phyloP scores from a whole-genome alignment of 2,888 invertebrate species.

The Scaptomyza tumidula region DNA sequence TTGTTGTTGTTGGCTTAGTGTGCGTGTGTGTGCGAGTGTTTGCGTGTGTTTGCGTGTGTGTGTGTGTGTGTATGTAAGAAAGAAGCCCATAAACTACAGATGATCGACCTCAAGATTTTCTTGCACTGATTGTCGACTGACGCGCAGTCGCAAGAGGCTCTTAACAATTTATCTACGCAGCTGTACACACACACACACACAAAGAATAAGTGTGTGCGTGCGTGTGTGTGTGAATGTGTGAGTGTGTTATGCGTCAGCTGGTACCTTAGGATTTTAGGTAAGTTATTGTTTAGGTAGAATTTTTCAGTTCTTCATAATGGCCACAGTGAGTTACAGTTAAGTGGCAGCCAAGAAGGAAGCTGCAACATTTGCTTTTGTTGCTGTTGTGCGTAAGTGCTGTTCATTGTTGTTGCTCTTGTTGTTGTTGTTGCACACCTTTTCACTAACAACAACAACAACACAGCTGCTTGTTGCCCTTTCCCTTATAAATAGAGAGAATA shows the following conservation, averaged over 20 bases:
- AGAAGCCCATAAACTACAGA: slow-evolving; percentile 81
- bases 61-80: slow-evolving; percentile 24
- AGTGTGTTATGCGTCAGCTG: slow-evolving; percentile 54
- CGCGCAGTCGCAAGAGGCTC: slow-evolving; percentile 13
- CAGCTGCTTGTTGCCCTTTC: slow-evolving; percentile 21
- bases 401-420: slow-evolving; percentile 66
- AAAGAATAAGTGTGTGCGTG: too few species aligned
- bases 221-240: slow-evolving; percentile 27
- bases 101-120: slow-evolving; percentile 79
- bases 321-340: slow-evolving; percentile 77
- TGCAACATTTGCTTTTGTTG: slow-evolving; percentile 68
- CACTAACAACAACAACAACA: slow-evolving; percentile 27
- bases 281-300: slow-evolving; percentile 69
- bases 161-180: slow-evolving; percentile 41
- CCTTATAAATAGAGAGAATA: slow-evolving; percentile 39
- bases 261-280: slow-evolving; percentile 60
- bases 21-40: not conserved
- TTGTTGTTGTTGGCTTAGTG: slow-evolving; percentile 20
- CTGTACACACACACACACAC: slow-evolving; percentile 23
- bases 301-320: slow-evolving; percentile 44
- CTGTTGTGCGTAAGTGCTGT: slow-evolving; percentile 67
- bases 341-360: slow-evolving; percentile 80
- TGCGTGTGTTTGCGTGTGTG: not conserved
- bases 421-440: slow-evolving; percentile 68
- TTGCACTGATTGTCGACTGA: slow-evolving; percentile 67